phyloP scores from a whole-genome alignment of 2,113 vertebrate genomes.

The Pelodiscus sinensis region DNA sequence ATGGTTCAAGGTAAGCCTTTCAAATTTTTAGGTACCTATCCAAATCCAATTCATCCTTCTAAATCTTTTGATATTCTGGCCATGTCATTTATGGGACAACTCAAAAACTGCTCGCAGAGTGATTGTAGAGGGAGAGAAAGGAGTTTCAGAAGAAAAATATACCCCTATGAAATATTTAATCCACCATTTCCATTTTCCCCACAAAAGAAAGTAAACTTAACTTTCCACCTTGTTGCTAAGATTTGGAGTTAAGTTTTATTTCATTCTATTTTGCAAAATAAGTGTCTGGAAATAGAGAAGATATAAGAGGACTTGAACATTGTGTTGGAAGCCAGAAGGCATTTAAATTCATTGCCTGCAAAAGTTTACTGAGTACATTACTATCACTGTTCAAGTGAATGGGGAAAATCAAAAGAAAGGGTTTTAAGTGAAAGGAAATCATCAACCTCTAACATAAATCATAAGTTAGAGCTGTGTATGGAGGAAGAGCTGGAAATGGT shows the following conservation, averaged over 20 bases:
- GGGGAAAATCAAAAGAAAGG: not conserved
- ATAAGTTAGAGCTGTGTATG: not conserved
- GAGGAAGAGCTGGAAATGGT: not conserved
- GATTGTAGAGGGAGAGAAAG: accelerated
- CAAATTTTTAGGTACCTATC: not conserved
- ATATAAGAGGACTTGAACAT: not conserved
- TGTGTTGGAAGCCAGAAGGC: not conserved
- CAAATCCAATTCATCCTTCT: not conserved
- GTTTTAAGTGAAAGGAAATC: not conserved
- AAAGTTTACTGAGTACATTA: not conserved
- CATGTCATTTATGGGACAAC: accelerated
- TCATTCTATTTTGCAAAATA: not conserved
- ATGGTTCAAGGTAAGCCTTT: not conserved
- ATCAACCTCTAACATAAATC: not conserved
- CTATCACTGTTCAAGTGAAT: not conserved
- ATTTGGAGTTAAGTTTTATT: not conserved
- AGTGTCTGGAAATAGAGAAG: not conserved
- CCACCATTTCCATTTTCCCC: accelerated
- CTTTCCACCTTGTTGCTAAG: not conserved
- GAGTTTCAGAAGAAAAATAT: accelerated
- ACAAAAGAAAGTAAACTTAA: accelerated
- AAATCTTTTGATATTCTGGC: not conserved
- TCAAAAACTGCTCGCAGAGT: not conserved
- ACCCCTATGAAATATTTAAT: not conserved
- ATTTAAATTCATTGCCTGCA: not conserved